phyloP scores from a whole-genome alignment of 2,888 invertebrate genomes.

The Dendrolimus pini region DNA sequence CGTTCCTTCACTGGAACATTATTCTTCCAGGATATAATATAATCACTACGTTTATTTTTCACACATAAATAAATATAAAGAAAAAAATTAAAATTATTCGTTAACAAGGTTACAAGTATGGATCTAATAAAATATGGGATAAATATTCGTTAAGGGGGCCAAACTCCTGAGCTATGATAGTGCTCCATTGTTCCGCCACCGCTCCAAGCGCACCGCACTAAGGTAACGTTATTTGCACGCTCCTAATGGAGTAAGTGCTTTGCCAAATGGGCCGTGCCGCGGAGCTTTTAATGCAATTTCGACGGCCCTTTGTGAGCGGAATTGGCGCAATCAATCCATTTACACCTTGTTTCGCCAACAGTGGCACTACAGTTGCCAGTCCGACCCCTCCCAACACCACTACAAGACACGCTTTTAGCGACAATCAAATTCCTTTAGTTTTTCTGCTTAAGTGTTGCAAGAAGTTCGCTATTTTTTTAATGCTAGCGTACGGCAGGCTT shows the following conservation, averaged over 20 bases:
- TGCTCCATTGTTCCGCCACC: slow-evolving; percentile 18
- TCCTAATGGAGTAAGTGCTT: slow-evolving; percentile 73
- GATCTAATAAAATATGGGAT: too few species aligned
- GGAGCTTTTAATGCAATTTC: slow-evolving; percentile 75
- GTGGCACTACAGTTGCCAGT: slow-evolving; percentile 28
- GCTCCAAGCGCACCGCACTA: slow-evolving; percentile 48
- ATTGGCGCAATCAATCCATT: slow-evolving; percentile 78
- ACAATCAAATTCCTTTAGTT: slow-evolving; percentile 39
- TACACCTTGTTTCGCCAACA: slow-evolving; percentile 77
- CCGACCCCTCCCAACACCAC: slow-evolving; percentile 27
- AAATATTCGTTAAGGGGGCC: background rate
- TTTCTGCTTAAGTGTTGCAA: background rate
- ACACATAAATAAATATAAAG: too few species aligned
- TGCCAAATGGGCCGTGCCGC: slow-evolving; percentile 68
- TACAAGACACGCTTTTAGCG: slow-evolving; percentile 50
- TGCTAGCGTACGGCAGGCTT: background rate
- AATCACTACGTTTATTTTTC: too few species aligned
- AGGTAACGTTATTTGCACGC: slow-evolving; percentile 70
- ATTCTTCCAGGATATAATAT: too few species aligned
- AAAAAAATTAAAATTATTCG: too few species aligned
- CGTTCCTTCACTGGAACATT: too few species aligned
- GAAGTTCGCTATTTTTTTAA: background rate
- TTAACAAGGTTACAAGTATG: too few species aligned
- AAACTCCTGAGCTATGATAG: slow-evolving; percentile 14
- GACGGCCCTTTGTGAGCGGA: slow-evolving; percentile 68